Evolutionary conservation across 1,140 invertebrate genomes (phyloP).

Genomic region (Drosophila nannoptera): DNA sequence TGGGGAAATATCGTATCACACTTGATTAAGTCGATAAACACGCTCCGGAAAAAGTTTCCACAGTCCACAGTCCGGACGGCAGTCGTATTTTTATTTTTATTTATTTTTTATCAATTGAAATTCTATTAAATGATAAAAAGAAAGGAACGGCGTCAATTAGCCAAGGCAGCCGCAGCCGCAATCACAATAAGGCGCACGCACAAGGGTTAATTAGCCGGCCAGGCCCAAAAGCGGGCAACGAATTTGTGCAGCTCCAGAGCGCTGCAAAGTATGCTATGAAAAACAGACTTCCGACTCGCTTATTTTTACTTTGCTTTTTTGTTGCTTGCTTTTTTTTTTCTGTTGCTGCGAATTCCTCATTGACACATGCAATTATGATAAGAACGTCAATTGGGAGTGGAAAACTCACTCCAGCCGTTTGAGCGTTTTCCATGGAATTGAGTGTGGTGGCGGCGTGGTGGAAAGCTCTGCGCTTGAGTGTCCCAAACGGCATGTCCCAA

Average conservation of each 20-base stretch:
- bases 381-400: constrained; percentile 22
- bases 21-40: neutral
- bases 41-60: neutral
- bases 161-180: constrained; percentile 12
- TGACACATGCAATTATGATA: constrained; percentile 32
- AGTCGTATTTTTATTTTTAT: neutral
- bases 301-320: neutral
- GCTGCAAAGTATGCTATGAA: constrained; percentile 41
- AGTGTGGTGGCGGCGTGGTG: constrained; percentile 11
- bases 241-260: neutral
- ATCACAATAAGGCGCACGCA: constrained; percentile 17
- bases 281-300: neutral
- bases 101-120: constrained; percentile 55
- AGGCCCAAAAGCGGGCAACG: constrained; percentile 44
- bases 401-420: constrained; percentile 1
- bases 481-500: neutral
- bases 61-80: neutral
- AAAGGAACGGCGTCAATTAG: constrained; percentile 34
- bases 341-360: neutral
- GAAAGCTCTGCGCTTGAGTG: neutral
- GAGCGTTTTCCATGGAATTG: constrained; percentile 3
- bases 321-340: neutral
- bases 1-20: constrained; percentile 45
- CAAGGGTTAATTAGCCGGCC: constrained; percentile 39
- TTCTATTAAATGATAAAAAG: constrained; percentile 58